Conservation (phyloP, 2,888 invertebrate genomes). For the Eupeodes luniger region DNA sequence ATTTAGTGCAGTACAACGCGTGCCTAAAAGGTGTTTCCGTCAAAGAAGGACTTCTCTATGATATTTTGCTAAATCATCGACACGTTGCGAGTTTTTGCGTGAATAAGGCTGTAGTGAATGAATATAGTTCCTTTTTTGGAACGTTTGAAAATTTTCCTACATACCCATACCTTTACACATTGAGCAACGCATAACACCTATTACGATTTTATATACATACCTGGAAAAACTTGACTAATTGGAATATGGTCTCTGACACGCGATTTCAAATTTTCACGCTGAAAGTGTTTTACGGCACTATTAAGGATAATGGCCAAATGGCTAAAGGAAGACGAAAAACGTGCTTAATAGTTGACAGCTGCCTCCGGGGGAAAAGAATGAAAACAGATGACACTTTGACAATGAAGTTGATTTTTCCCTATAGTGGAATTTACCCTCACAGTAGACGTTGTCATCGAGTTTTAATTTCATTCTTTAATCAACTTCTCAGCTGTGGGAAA, state of each 20-base stretch:
- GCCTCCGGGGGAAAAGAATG: conserved; percentile 52
- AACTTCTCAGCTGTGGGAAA: neutral
- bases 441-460: conserved; percentile 24
- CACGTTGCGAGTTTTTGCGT: conserved; percentile 64
- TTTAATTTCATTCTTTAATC: neutral
- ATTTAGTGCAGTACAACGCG: conserved; percentile 69
- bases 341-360: conserved; percentile 70
- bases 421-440: conserved; percentile 2
- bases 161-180: conserved; percentile 31
- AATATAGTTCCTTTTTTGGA: conserved; percentile 29
- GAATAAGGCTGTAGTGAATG: neutral
- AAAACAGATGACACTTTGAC: conserved; percentile 67
- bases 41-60: conserved; percentile 44
- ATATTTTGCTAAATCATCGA: conserved; percentile 72
- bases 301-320: conserved; percentile 46
- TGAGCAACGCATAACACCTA: conserved; percentile 41
- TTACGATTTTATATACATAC: conserved; percentile 36
- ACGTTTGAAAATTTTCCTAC: conserved; percentile 13
- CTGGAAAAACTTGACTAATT: conserved; percentile 71
- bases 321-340: conserved; percentile 42
- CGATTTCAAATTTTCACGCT: conserved; percentile 72
- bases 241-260: conserved; percentile 72
- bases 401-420: conserved; percentile 45
- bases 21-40: conserved; percentile 72
- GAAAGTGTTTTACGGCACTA: conserved; percentile 64